Evolutionary conservation across 2,888 invertebrate genomes (phyloP), one percentile per base, ranked within the genome.

Genomic region (Microchrysa polita): DNA sequence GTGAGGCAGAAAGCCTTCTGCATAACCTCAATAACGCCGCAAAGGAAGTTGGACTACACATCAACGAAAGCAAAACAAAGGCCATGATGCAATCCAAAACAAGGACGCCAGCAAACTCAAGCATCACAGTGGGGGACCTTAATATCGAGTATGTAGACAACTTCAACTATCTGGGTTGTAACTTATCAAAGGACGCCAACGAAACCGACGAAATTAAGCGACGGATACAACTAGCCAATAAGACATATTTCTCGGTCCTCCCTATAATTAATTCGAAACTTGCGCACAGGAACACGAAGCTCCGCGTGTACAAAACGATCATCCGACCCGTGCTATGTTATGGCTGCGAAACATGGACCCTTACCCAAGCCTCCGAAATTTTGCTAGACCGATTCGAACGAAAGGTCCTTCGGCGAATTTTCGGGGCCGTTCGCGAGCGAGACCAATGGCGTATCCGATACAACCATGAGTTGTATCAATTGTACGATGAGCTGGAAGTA

Each of bases 281-380:
- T 55, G 55, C 18, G 55, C 55, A 18, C 55, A 55, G 55, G 10
- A 55, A 55, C 16, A 55, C 5, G 16, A 55, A 55, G 55, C 55
- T 18, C 55, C 22, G 55, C 20, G 20, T 55, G 10, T 55, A 55
- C 10, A 55, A 55, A 18, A 55, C 20, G 5, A 55, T 55, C 10
- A 55, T 55, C 5, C 55, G 55, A 55, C 55, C 55, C 2, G 55
- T 55, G 55, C 5, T 48, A 48, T 48, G 16, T n/a, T 48, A 48
- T 48, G 48, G 48, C 14, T 48, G 48, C 48, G 48, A 48, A 2
- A 12, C 48, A 12, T 48, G 48, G 48, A 48, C 48, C 48, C 48
- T 48, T 7, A 48, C 48, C 10, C 16, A 48, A 48, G 48, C 16
- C 48, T 48, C 48, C 48, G 16, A 10, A 48, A n/a, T n/a, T n/a